Evolutionary conservation across 2,797 vertebrate genomes (phyloP).

Genomic region (Oryzias sinensis): DNA sequence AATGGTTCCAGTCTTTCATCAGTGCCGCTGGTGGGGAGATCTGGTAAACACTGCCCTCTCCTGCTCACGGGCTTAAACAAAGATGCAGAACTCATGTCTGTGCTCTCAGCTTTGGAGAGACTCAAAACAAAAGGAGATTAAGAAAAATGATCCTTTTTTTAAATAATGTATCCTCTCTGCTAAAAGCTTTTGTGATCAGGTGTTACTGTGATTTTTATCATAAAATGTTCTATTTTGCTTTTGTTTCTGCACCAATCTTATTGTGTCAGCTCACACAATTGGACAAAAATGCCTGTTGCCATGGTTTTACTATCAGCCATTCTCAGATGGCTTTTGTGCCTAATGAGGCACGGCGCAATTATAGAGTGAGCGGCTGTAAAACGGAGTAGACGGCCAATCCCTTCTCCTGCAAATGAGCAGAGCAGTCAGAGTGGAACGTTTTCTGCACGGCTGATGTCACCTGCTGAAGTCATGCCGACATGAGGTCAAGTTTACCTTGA

Average conservation of each 20-base stretch:
- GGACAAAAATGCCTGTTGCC: constrained; percentile 31
- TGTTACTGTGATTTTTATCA: constrained; percentile 9
- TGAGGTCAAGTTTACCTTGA: constrained; percentile 49
- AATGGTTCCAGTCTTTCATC: constrained; percentile 26
- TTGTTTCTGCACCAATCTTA: not conserved
- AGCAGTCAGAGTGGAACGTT: constrained; percentile 51
- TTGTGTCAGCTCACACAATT: constrained; percentile 22
- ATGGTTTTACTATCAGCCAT: constrained; percentile 39
- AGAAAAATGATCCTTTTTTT: not conserved
- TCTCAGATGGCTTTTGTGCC: constrained; percentile 44
- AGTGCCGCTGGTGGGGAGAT: constrained; percentile 44
- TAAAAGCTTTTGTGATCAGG: not conserved
- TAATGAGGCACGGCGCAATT: constrained; percentile 62
- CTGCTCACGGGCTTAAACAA: constrained; percentile 36
- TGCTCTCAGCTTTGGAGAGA: not conserved
- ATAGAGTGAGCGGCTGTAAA: constrained; percentile 45
- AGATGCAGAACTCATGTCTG: not conserved
- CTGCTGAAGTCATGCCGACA: constrained; percentile 24
- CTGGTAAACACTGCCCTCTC: constrained; percentile 69
- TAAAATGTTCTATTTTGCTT: constrained; percentile 12
- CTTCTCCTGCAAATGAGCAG: constrained; percentile 45
- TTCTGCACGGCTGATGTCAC: constrained; percentile 39
- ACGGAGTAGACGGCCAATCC: constrained; percentile 26
- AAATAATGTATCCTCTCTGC: not conserved
- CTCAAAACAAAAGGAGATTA: no score